phyloP scores from a whole-genome alignment of 2,113 vertebrate species.

The Erythrolamprus reginae region DNA sequence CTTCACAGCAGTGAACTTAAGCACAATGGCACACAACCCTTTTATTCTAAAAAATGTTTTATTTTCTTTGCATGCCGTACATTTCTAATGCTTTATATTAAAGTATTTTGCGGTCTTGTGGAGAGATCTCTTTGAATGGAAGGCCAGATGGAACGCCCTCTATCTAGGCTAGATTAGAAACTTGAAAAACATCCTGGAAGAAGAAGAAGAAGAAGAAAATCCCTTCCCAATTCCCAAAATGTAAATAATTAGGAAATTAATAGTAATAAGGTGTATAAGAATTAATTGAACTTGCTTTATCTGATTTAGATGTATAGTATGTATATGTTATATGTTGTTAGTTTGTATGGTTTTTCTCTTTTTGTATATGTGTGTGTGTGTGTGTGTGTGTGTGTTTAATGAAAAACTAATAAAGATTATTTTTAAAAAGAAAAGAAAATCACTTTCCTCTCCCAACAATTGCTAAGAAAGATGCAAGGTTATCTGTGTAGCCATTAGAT shows the following conservation, averaged over 20 bases:
- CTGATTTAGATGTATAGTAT: no score
- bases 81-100: not conserved
- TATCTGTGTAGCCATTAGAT: not conserved
- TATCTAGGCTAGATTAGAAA: not conserved
- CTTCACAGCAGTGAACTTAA: not conserved
- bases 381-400: no score
- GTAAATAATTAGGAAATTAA: no score
- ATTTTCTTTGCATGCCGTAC: not conserved
- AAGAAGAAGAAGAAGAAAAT: no score
- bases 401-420: no score
- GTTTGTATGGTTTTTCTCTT: no score
- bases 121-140: not conserved
- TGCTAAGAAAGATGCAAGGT: not conserved
- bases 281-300: no score
- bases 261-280: no score
- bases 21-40: not conserved
- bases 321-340: no score
- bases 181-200: not conserved
- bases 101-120: not conserved
- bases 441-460: not conserved
- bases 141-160: not conserved
- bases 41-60: not conserved
- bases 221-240: no score
- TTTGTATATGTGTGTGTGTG: no score
- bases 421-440: no score